Evolutionary conservation across 2,113 vertebrate species (phyloP).

Genomic region (Phylloscopus trochiloides): DNA sequence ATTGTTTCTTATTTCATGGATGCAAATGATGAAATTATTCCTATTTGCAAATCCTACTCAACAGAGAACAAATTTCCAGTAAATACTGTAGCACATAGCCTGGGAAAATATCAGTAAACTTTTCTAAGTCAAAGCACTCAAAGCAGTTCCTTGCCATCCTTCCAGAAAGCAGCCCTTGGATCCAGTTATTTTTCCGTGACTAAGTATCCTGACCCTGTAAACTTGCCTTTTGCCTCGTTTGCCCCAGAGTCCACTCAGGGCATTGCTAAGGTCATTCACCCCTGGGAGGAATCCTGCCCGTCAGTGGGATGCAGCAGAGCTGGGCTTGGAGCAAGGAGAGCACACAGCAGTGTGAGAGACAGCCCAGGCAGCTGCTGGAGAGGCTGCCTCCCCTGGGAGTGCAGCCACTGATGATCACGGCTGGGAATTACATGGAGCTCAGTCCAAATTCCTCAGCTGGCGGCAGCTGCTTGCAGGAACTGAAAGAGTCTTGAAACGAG

Average conservation of each 20-base stretch:
- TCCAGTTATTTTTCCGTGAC: neutral
- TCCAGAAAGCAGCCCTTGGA: neutral
- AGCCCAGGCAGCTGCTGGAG: neutral
- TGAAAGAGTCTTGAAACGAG: neutral
- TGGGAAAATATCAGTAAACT: neutral
- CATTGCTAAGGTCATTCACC: neutral
- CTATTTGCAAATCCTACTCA: neutral
- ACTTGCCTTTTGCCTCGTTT: neutral
- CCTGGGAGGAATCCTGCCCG: neutral
- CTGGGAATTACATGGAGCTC: constrained; percentile 3
- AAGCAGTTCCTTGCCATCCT: neutral
- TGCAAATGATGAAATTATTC: neutral
- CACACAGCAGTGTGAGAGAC: neutral
- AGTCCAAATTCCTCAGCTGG: constrained; percentile 44
- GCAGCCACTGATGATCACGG: neutral
- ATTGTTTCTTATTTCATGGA: neutral
- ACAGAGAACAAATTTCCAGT: neutral
- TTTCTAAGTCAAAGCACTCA: neutral
- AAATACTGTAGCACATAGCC: neutral
- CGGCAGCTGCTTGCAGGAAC: constrained; percentile 31
- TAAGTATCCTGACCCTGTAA: neutral
- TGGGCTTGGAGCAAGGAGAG: neutral
- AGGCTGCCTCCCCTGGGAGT: neutral
- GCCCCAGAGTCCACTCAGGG: neutral
- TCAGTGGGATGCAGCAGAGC: neutral